Conservation (phyloP, 2,888 invertebrate genomes). For the Leptopilina syphax region DNA sequence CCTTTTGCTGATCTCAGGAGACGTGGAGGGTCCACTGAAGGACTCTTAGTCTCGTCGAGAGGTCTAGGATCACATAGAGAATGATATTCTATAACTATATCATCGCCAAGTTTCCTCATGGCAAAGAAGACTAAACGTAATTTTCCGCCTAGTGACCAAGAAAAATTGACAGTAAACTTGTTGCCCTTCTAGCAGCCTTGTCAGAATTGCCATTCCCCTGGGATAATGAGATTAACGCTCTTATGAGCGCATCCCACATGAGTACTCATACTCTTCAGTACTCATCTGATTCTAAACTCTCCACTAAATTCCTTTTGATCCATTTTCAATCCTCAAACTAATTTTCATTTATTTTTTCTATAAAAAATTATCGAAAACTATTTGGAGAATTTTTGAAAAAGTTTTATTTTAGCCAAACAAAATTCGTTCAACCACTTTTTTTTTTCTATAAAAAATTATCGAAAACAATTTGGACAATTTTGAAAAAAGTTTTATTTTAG, state of each 20-base stretch:
- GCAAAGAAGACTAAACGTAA: conserved; percentile 24
- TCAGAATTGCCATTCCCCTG: conserved; percentile 7
- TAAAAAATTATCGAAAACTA: too few relatives aligned
- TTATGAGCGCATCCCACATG: conserved; percentile 2
- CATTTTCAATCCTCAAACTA: too few relatives aligned
- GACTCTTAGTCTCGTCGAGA: not conserved
- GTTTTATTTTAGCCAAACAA: too few relatives aligned
- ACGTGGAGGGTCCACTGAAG: conserved; percentile 21
- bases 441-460: too few relatives aligned
- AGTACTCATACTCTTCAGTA: not conserved
- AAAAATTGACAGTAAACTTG: conserved; percentile 61
- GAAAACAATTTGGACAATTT: too few relatives aligned
- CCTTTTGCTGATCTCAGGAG: conserved; percentile 29
- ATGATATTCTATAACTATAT: conserved; percentile 19
- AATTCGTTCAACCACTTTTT: too few relatives aligned
- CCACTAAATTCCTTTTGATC: conserved; percentile 14
- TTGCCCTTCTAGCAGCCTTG: conserved; percentile 41
- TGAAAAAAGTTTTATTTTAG: too few relatives aligned
- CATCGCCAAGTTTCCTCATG: not conserved
- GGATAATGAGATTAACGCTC: conserved; percentile 27
- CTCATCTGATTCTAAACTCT: not conserved
- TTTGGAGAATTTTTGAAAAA: too few relatives aligned
- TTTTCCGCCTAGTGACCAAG: conserved; percentile 54
- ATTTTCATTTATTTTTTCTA: too few relatives aligned
- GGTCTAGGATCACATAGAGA: not conserved